Base-by-base conservation (phyloP, 2,888 invertebrate genomes). In the Drosophila nr. fundita region DNA sequence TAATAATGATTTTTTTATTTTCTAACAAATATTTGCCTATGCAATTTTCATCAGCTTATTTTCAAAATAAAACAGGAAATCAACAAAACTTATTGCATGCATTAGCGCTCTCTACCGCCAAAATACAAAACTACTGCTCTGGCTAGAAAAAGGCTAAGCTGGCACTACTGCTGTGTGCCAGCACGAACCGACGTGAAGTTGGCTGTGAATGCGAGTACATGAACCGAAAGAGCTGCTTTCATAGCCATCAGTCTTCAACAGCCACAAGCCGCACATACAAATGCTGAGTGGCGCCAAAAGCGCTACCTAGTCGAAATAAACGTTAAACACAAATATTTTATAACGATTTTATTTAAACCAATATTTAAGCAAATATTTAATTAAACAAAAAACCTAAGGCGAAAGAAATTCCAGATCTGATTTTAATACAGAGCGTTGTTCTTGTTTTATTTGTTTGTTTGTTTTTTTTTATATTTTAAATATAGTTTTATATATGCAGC, bases 401-500 rank as follows among this genome's bases (percentile, higher is more conserved):
- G 24, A 53, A 24, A 15, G n/a, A 24, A 24, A 32, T n/a, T 29
- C 1, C 7, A n/a, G 11, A 40, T 49, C 61, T 61, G 49, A 57
- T 83, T 83, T 83, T 74, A 77, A 83, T 83, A 81, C 75, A 86
- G 84, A 82, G 87, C 84, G 69, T 74, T 76, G 69, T 73, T 67
- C 64, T 76, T 30, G 55, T 79, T 79, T 83, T 80, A 76, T 82
- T 85, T 73, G 54, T 80, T 73, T 49, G 60, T 66, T 73, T 34
- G n/a, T 76, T 70, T 70, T 68, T 83, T 73, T 73, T 24, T 36
- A 76, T 85, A 80, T 87, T 86, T 88, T 88, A 82, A 83, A 82
- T 87, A 80, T 82, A 82, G 73, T 87, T 86, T 80, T 70, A 79
- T 79, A 82, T 86, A 88, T 88, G 87, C 89, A 87, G 82, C 81